A percentile compares a stretch with the other conserved stretches of the same genome.
phyloP scores from a whole-genome alignment of 1,140 invertebrate species.

The Microplitis demolitor region DNA sequence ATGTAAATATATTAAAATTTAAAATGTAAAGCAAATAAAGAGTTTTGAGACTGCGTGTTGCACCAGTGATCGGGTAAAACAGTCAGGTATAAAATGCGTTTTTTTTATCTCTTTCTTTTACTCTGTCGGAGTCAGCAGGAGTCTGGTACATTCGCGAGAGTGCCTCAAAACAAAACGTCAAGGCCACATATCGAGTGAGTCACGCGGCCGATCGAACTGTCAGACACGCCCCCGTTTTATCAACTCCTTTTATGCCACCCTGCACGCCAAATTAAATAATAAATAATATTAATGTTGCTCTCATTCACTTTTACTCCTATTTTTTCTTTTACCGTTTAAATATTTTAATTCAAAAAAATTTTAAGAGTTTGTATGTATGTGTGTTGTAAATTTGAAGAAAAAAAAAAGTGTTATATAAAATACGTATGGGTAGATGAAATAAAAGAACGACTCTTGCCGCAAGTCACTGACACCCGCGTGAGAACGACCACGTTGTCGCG shows the following conservation, averaged over 20 bases:
- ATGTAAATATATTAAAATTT: no score
- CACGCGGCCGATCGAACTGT: conserved; percentile 20
- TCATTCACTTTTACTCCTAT: not conserved
- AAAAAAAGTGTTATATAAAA: not conserved
- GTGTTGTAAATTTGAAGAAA: no score
- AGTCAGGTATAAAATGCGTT: not conserved
- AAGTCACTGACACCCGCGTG: conserved; percentile 29
- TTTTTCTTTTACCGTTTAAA: not conserved
- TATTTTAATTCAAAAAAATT: not conserved
- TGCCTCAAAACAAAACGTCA: conserved; percentile 15
- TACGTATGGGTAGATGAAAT: not conserved
- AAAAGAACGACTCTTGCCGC: not conserved
- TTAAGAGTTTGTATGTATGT: no score
- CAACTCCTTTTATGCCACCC: not conserved
- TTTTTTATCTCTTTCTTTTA: not conserved
- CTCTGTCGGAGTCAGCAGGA: not conserved
- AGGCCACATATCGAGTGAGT: conserved; percentile 21
- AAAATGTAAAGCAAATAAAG: not conserved
- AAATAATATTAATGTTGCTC: not conserved
- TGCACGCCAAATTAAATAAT: conserved; percentile 13
- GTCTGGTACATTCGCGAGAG: not conserved
- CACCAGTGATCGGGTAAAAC: conserved; percentile 4
- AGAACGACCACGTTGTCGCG: conserved; percentile 11
- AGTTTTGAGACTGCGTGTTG: not conserved
- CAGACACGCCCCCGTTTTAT: conserved; percentile 16